Conservation (phyloP, 2,113 vertebrate species). For the Microtus pennsylvanicus region DNA sequence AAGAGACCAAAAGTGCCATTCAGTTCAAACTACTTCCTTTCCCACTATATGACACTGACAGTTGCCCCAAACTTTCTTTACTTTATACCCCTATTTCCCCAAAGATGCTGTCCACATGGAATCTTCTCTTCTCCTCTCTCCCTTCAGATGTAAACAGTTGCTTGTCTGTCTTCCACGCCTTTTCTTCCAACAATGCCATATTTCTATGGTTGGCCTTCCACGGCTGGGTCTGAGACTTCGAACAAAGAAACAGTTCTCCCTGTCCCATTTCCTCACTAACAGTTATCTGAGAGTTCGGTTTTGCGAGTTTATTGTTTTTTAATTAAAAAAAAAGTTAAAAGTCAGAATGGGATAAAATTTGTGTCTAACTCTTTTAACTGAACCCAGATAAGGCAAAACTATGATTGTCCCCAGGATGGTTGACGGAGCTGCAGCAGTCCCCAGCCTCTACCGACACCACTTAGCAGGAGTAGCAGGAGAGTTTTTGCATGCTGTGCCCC, state of each 20-base stretch:
- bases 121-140: not conserved
- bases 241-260: not conserved
- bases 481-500: fast-evolving
- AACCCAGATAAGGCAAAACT: slow-evolving; percentile 21
- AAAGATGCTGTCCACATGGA: not conserved
- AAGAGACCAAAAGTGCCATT: not conserved
- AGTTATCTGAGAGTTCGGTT: not conserved
- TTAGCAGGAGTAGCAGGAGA: too few species aligned
- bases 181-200: not conserved
- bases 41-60: not conserved
- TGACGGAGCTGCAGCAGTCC: not conserved
- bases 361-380: not conserved
- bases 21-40: not conserved
- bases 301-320: not conserved
- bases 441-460: not conserved
- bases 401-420: not conserved
- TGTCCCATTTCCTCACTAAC: not conserved
- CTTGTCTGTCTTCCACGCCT: not conserved
- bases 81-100: not conserved
- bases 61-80: not conserved
- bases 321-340: not conserved
- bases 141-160: not conserved
- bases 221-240: not conserved
- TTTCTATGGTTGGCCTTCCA: not conserved
- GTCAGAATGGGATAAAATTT: not conserved